These are phyloP conservation scores for Geophilus truncorum DNA, from an alignment of 2,888 invertebrate genomes.

Conservation along the genomic window DNA sequence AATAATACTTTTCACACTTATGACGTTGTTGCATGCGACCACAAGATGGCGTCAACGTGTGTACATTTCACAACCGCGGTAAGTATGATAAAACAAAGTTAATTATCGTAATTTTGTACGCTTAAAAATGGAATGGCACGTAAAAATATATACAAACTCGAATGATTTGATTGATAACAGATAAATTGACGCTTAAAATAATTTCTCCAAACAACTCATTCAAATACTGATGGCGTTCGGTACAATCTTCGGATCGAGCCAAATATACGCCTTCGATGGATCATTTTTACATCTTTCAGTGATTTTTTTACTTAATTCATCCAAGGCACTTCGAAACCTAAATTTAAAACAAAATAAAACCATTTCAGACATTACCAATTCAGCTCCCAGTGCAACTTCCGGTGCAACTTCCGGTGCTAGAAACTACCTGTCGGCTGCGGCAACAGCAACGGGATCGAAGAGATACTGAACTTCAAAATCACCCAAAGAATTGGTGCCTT, in stretches of 20 bases:
- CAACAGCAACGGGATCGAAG: conserved; percentile 46
- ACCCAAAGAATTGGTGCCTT: conserved; percentile 49
- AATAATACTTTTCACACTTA: neutral
- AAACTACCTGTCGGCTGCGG: conserved; percentile 45
- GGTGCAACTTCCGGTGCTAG: neutral
- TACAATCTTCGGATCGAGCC: conserved; percentile 49
- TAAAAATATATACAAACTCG: neutral
- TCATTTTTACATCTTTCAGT: conserved; percentile 40
- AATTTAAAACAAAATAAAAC: too few relatives aligned
- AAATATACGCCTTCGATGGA: conserved; percentile 44
- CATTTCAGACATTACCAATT: too few relatives aligned
- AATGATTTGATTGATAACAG: neutral
- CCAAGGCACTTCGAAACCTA: neutral
- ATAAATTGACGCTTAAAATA: neutral
- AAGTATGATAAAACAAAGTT: too few relatives aligned
- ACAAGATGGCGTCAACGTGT: neutral
- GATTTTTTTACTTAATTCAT: conserved; percentile 46
- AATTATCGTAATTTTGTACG: too few relatives aligned
- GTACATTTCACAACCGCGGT: too few relatives aligned
- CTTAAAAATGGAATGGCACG: neutral
- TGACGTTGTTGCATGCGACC: neutral
- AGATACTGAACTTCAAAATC: conserved; percentile 51
- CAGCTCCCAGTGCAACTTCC: too few relatives aligned
- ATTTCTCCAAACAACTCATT: neutral
- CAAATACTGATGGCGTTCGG: conserved; percentile 51